Base-by-base conservation (phyloP, 2,888 invertebrate species). In the Tillus elongatus region DNA sequence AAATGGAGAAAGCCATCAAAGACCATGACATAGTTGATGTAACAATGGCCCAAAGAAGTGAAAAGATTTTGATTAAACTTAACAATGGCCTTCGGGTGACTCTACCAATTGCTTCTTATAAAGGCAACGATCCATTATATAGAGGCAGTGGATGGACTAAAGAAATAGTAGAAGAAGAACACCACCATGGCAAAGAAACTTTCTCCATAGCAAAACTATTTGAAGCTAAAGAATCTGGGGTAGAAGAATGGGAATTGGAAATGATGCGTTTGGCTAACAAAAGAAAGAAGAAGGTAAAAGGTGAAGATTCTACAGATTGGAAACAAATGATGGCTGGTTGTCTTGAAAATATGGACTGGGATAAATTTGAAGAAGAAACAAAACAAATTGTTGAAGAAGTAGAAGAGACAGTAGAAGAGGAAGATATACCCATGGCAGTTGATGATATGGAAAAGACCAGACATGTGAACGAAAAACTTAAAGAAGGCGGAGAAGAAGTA, bases 21-120 rank as follows among this genome's bases (percentile, higher is more conserved):
- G 82, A 82, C 50, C 82, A 80, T 46, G 82, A 82, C 49, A 79
- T 85, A 28, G 71, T 76, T 43, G 82, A 83, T 52, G 77, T 85
- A 3, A 79, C 81, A 75, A 67, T 84, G 24, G 82, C 82, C 4
- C 78, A 81, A 53, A 76, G 82, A 54, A 77, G 79, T 39, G 82
- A 83, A 56, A 81, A 78, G 37, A 75, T 83, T 43, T 64, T 83
- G 3, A 70, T 82, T 14, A 76, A 80, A 63, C 68, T 79, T 49
- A 75, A 74, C 52, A 75, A 79, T 47, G 82, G 82, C 2, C 72
- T 75, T 36, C 77, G 74, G 61, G 74, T 84, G 6, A 79, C 81
- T 1, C 72, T 83, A 56, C 80, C 81, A 9, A 19, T 63, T 3
- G 61, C 61, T n/a, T 54, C 54, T 31, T 60, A 56, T 42, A 51